Percentiles rank a stretch among this genome's conserved stretches.
Evolutionary conservation across 2,113 vertebrate genomes (phyloP).

Genomic region (Dasyprocta punctata): DNA sequence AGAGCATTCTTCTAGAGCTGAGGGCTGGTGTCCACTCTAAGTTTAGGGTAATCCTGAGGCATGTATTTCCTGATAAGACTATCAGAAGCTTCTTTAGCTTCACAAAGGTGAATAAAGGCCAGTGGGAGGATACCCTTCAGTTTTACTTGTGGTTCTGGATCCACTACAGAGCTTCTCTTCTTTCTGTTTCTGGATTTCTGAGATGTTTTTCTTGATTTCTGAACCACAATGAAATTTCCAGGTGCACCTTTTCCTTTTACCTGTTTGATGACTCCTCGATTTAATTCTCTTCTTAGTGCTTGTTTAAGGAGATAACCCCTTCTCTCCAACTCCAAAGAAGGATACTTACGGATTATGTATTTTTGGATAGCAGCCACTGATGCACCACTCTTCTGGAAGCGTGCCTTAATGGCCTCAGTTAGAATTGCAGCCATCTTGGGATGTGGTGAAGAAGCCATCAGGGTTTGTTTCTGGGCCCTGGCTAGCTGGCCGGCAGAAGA

Average conservation of each 20-base stretch:
- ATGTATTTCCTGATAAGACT: constrained; percentile 97
- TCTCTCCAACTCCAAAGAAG: constrained; percentile 94
- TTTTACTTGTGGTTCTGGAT: constrained; percentile 90
- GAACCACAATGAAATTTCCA: constrained; percentile 94
- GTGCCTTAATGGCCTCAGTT: constrained; percentile 95
- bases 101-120: constrained; percentile 97
- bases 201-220: constrained; percentile 90
- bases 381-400: constrained; percentile 92
- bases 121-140: constrained; percentile 95
- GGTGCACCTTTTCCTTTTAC: constrained; percentile 98
- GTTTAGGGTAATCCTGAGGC: constrained; percentile 96
- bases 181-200: constrained; percentile 89
- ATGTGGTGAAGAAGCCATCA: constrained; percentile 91
- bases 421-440: constrained; percentile 96
- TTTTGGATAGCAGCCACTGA: constrained; percentile 95
- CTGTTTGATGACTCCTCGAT: constrained; percentile 96
- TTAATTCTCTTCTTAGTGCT: constrained; percentile 95
- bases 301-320: constrained; percentile 97
- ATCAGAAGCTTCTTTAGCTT: constrained; percentile 99
- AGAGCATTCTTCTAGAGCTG: too few species aligned
- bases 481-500: constrained; percentile 93
- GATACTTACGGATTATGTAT: constrained; percentile 95
- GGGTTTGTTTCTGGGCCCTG: constrained; percentile 91
- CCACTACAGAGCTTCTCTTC: constrained; percentile 82
- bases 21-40: constrained; percentile 95